These are phyloP conservation scores for Zonitis immaculata DNA, from an alignment of 2,888 invertebrate genomes.

Conservation along the genomic window DNA sequence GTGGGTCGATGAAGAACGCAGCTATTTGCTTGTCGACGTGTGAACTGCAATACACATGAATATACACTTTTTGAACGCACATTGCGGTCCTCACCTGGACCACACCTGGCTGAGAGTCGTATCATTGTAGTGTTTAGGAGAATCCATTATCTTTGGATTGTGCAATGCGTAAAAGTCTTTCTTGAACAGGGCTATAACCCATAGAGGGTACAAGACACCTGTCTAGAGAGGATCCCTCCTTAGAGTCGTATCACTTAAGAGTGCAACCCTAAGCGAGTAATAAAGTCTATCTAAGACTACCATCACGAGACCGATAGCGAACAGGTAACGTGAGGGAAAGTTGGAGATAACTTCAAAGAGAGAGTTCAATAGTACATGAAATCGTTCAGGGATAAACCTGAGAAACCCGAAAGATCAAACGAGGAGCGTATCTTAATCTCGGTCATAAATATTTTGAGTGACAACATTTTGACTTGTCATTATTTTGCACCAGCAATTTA, in stretches of 20 bases:
- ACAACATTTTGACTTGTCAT: constrained; percentile 15
- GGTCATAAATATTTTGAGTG: constrained; percentile 21
- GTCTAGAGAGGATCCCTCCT: constrained; percentile 39
- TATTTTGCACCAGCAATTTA: constrained; percentile 17
- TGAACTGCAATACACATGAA: constrained; percentile 56
- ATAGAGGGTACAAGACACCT: constrained; percentile 54
- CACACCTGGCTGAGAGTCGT: constrained; percentile 53
- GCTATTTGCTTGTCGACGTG: constrained; percentile 48
- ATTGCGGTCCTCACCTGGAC: constrained; percentile 54
- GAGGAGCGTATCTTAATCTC: constrained; percentile 29
- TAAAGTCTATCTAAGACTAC: constrained; percentile 53
- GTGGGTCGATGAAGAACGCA: constrained; percentile 60
- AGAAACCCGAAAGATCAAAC: constrained; percentile 38
- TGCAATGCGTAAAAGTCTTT: constrained; percentile 50
- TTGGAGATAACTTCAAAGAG: constrained; percentile 41
- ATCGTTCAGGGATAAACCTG: constrained; percentile 45
- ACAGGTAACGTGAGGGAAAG: constrained; percentile 52
- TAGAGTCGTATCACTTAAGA: constrained; percentile 57
- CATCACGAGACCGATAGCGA: constrained; percentile 58
- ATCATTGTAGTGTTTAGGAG: constrained; percentile 50
- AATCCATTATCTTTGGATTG: constrained; percentile 39
- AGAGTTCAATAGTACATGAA: constrained; percentile 54
- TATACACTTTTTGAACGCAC: constrained; percentile 61
- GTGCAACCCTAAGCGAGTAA: constrained; percentile 57
- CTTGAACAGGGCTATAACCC: constrained; percentile 53